Evolutionary conservation across 1,140 invertebrate species (phyloP), one percentile per base, ranked within the genome.

Genomic region (Varroa destructor): DNA sequence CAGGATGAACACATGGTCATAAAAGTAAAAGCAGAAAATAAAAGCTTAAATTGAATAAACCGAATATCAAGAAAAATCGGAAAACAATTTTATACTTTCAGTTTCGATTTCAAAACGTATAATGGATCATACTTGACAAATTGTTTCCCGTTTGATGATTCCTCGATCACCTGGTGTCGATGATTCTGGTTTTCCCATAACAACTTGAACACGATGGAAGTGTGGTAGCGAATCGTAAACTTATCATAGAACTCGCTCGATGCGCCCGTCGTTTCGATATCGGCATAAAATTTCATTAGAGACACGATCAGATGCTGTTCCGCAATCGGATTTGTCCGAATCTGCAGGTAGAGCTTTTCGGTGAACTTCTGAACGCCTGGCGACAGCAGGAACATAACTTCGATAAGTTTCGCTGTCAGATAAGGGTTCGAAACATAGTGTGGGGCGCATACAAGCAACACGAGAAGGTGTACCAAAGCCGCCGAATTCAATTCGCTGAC

Each of bases 221-320:
- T 96, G 78, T 96, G 91, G 82, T 97, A 97, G 74, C 93, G 86
- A 77, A 98, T 97, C 10, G 92, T 93, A 79, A 98, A 99, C 82
- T 98, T 99, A 81, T 98, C 95, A 78, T 97, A 99, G 81, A 98
- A 99, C 80, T 98, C 95, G 56, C 89, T 93, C 79, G 89, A 93
- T 70, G 95, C 90, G 37, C 95, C 95, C 10, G 93, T 97, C 1
- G 91, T 91, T 82, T 99, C 96, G 55, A 99, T 92, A 78, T 97
- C 93, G 74, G 93, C 93, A 80, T 98, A 99, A 81, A 98, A 98
- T 80, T 93, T 93, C 91, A 97, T 96, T 0, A 99, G 82, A 25
- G 89, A 87, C 71, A 91, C 88, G 0, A 92, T 89, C 55, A 98
- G 80, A 73, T 86, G 82, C 10, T 86, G 86, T 74, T 89, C 86